Base-by-base conservation (phyloP, 2,797 vertebrate genomes). In the Molossus alvarezi region DNA sequence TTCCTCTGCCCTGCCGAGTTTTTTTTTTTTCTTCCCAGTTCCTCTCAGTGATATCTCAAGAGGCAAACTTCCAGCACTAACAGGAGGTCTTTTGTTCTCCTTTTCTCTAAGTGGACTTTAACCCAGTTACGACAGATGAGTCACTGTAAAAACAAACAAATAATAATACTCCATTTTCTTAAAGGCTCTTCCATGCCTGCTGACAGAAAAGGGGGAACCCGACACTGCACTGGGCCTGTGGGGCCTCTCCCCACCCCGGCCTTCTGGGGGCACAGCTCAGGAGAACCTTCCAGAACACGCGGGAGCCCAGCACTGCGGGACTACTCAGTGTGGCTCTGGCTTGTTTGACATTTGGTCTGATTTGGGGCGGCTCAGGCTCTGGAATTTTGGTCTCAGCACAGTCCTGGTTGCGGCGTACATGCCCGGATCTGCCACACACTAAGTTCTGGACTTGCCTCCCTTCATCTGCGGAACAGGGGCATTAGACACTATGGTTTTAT, bases 61-160 rank as follows among this genome's bases (percentile, higher is more conserved):
- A 98, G 98, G 98, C 98, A 98, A 98, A 98, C 96, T 97, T 98
- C 98, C 98, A 99, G 98, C 97, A 98, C 97, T 98, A 98, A 98
- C 98, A 98, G 98, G 97, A 98, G 98, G 97, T 96, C 98, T 98
- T 98, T 99, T 99, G 98, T 99, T 98, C 98, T 98, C 92, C 91
- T 98, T 6, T 91, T 98, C 98, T 98, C 98, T 98, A 98, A 98
- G 98, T 98, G 98, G 98, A 98, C 98, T 98, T 98, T 98, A 98
- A 98, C 98, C 98, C 98, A 98, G 98, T 98, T 98, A 98, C 98
- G 98, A 98, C 98, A 98, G 98, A 98, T 98, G 98, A 98, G 98
- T 98, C 98, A 98, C 98, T 98, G 97, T 97, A 97, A 98, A 98
- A 98, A 98, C 98, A 98, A 98, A 98, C 98, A 98, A 98, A 98